Conservation (phyloP, 2,888 invertebrate species). For the Tryphoninae sp. region DNA sequence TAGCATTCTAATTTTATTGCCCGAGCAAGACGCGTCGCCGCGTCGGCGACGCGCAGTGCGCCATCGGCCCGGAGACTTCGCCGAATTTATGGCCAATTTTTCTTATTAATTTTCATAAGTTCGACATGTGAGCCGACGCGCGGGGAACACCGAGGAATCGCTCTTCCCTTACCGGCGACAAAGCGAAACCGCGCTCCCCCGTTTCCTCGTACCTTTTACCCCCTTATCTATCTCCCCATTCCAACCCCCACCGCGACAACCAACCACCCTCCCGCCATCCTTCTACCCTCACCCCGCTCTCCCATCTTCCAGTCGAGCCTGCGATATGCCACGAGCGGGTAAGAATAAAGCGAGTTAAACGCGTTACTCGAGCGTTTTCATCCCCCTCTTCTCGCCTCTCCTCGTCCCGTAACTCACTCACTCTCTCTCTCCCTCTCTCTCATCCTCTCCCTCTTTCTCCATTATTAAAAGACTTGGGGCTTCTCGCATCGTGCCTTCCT, state of each 20-base stretch:
- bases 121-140: constrained; percentile 76
- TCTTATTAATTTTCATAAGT: constrained; percentile 81
- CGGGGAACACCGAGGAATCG: constrained; percentile 8
- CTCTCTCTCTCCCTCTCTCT: constrained; percentile 21
- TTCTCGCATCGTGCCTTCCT: constrained; percentile 24
- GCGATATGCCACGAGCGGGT: constrained; percentile 58
- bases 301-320: constrained; percentile 18
- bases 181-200: constrained; percentile 67
- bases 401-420: constrained; percentile 25
- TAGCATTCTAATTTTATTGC: constrained; percentile 81
- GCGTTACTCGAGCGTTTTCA: not conserved
- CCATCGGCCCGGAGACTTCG: constrained; percentile 64
- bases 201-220: constrained; percentile 43
- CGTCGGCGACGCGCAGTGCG: constrained; percentile 31
- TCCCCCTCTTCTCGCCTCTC: constrained; percentile 1
- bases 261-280: not conserved
- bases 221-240: constrained; percentile 62
- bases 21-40: constrained; percentile 70
- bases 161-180: constrained; percentile 68
- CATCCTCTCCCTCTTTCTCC: constrained; percentile 28
- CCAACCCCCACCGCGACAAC: constrained; percentile 70
- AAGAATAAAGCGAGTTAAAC: constrained; percentile 41
- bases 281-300: not conserved
- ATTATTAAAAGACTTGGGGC: constrained; percentile 63
- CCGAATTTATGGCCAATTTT: constrained; percentile 80